Percentiles rank a stretch among this genome's conserved stretches.
phyloP scores from a whole-genome alignment of 2,888 invertebrate species.

The Therioaphis trifolii region DNA sequence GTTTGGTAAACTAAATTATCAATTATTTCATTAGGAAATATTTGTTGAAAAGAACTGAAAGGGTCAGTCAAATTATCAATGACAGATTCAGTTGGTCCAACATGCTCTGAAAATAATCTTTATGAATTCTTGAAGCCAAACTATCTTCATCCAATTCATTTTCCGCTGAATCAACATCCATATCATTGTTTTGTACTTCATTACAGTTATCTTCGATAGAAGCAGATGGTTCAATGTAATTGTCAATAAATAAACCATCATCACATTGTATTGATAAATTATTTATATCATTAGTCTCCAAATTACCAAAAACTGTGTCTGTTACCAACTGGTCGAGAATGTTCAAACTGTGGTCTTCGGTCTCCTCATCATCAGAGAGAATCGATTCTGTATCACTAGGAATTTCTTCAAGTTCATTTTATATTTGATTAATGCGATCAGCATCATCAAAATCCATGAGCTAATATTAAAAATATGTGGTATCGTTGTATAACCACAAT shows the following conservation, averaged over 20 bases:
- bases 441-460: too few relatives aligned
- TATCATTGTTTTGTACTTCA: background rate
- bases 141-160: conserved; percentile 17
- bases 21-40: conserved; percentile 26
- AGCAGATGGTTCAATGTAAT: too few relatives aligned
- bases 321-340: background rate
- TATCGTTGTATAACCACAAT: too few relatives aligned
- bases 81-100: background rate
- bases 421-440: too few relatives aligned
- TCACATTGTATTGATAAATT: background rate
- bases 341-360: background rate
- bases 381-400: too few relatives aligned
- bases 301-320: background rate
- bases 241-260: background rate
- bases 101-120: conserved; percentile 25
- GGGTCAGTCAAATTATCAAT: conserved; percentile 23
- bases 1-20: conserved; percentile 21
- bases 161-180: background rate
- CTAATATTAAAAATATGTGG: too few relatives aligned
- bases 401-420: too few relatives aligned
- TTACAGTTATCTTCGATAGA: background rate
- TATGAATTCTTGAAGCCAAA: conserved; percentile 36
- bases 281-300: background rate
- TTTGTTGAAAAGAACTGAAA: conserved; percentile 11
- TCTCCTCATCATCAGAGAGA: too few relatives aligned